Conservation (phyloP, 1,140 invertebrate genomes). For the Drosophila rhopaloa region DNA sequence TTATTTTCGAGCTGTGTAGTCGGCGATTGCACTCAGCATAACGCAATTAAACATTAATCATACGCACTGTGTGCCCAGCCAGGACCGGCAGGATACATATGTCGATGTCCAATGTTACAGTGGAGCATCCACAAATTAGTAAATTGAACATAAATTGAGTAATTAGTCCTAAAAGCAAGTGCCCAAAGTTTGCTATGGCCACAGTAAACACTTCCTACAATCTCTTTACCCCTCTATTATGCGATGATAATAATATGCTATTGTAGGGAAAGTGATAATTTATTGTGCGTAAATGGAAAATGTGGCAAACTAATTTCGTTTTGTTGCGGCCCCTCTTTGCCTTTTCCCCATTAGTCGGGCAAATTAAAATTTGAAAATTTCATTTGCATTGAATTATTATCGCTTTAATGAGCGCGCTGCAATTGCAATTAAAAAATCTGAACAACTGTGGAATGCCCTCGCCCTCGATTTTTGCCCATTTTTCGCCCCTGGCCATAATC, state of each 20-base stretch:
- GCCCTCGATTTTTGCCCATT: conserved; percentile 4
- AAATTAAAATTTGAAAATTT: conserved; percentile 54
- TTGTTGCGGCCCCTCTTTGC: conserved; percentile 13
- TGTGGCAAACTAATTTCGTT: conserved; percentile 69
- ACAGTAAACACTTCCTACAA: neutral
- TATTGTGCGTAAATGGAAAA: conserved; percentile 36
- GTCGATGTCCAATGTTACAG: conserved; percentile 15
- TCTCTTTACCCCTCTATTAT: neutral
- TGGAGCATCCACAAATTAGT: conserved; percentile 65
- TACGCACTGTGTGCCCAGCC: conserved; percentile 57
- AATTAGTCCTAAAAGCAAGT: conserved; percentile 74
- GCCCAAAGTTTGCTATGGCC: conserved; percentile 45
- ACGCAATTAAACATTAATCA: conserved; percentile 81
- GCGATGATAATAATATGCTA: neutral
- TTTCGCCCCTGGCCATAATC: conserved; percentile 55
- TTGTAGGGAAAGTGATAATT: conserved; percentile 12
- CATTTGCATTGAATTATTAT: conserved; percentile 54
- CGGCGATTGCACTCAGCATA: conserved; percentile 56
- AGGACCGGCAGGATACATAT: conserved; percentile 20
- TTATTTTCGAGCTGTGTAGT: conserved; percentile 10
- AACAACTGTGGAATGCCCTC: conserved; percentile 28
- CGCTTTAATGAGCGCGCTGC: conserved; percentile 60
- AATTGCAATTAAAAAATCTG: conserved; percentile 66
- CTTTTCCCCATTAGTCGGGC: neutral
- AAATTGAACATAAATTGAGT: conserved; percentile 74